A percentile compares a stretch with the other conserved stretches of the same genome.
phyloP scores from a whole-genome alignment of 2,797 vertebrate species.

The Typhlichthys eigenmanni region DNA sequence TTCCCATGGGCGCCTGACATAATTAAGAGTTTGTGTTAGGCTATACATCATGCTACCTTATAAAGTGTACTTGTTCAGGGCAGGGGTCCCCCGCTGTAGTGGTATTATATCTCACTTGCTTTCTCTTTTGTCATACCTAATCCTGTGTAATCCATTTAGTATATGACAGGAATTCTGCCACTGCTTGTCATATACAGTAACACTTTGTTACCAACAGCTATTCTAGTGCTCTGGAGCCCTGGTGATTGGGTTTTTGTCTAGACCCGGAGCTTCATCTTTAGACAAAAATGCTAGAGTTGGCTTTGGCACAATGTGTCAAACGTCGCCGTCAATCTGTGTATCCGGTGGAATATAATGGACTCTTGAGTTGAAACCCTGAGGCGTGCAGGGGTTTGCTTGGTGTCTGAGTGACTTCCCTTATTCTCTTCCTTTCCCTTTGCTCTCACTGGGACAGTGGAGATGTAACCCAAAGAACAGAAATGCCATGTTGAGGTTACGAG shows the following conservation, averaged over 20 bases:
- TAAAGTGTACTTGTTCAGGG: conserved; percentile 50
- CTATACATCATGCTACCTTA: conserved; percentile 63
- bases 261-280: conserved; percentile 55
- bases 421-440: conserved; percentile 30
- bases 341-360: conserved; percentile 47
- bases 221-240: conserved; percentile 33
- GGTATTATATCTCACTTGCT: conserved; percentile 59
- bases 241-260: conserved; percentile 53
- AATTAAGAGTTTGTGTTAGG: conserved; percentile 68
- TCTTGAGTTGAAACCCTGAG: conserved; percentile 41
- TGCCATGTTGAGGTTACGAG: conserved; percentile 52
- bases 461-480: conserved; percentile 53
- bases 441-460: conserved; percentile 33
- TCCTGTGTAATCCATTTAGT: conserved; percentile 81
- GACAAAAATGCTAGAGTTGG: conserved; percentile 42
- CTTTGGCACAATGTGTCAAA: conserved; percentile 55
- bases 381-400: conserved; percentile 39
- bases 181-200: conserved; percentile 41
- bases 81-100: conserved; percentile 46
- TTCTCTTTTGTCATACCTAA: conserved; percentile 73
- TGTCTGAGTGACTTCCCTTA: conserved; percentile 48
- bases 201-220: conserved; percentile 44
- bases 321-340: conserved; percentile 36
- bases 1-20: conserved; percentile 54
- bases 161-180: conserved; percentile 67